These are phyloP conservation scores for Hyles vespertilio DNA, from an alignment of 1,140 invertebrate genomes.

Conservation along the genomic window DNA sequence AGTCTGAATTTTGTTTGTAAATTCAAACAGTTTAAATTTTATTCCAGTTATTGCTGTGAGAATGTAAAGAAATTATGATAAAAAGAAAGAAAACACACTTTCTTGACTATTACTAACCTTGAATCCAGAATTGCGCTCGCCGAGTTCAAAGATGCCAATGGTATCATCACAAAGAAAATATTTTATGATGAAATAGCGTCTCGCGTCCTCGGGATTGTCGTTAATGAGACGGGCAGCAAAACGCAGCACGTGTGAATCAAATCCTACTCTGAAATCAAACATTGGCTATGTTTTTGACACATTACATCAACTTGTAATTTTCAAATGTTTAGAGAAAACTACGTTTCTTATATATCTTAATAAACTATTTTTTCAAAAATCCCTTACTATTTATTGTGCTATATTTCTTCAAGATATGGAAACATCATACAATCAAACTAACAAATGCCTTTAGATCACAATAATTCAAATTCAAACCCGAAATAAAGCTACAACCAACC, in stretches of 20 bases:
- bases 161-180: slow-evolving; percentile 91
- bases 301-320: too few relatives aligned
- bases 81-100: neutral
- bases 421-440: neutral
- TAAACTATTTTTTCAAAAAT: too few relatives aligned
- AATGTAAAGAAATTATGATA: neutral
- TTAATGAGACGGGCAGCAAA: slow-evolving; percentile 86
- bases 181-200: slow-evolving; percentile 87
- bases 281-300: too few relatives aligned
- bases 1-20: too few relatives aligned
- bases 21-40: too few relatives aligned
- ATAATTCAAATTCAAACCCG: neutral
- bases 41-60: too few relatives aligned
- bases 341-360: too few relatives aligned
- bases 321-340: too few relatives aligned
- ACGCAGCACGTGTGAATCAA: slow-evolving; percentile 86
- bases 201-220: slow-evolving; percentile 80
- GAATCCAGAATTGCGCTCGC: slow-evolving; percentile 84
- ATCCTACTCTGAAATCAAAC: slow-evolving; percentile 76
- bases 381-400: neutral
- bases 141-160: slow-evolving; percentile 86
- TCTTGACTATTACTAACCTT: slow-evolving; percentile 26
- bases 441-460: neutral
- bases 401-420: neutral
- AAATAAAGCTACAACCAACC: slow-evolving; percentile 57